Evolutionary conservation across 2,888 invertebrate species (phyloP).

Genomic region (Microdon myrmicae): DNA sequence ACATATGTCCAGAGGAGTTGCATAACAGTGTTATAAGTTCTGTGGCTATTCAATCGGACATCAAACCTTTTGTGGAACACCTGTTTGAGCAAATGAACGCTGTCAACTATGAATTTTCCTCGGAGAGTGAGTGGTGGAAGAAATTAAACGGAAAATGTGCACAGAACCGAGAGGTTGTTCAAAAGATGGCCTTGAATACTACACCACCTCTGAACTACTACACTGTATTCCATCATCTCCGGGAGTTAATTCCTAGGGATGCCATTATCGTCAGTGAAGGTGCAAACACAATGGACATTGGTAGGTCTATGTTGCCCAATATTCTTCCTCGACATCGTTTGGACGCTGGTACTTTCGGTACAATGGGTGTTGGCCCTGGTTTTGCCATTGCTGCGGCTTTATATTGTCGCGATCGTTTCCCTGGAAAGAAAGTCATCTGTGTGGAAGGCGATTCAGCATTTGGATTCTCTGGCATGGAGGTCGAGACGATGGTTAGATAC

Average conservation of each 20-base stretch:
- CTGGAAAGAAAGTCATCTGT: conserved; percentile 86
- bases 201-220: conserved; percentile 91
- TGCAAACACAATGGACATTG: conserved; percentile 99
- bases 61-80: conserved; percentile 77
- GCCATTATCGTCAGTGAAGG: conserved; percentile 95
- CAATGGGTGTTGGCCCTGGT: conserved; percentile 95
- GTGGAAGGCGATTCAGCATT: conserved; percentile 98
- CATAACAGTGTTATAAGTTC: conserved; percentile 86
- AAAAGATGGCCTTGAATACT: conserved; percentile 77
- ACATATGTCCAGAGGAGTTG: conserved; percentile 89
- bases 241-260: conserved; percentile 80
- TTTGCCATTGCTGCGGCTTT: conserved; percentile 93
- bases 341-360: conserved; percentile 97
- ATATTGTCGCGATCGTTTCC: conserved; percentile 84
- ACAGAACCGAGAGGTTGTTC: conserved; percentile 75
- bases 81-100: conserved; percentile 72
- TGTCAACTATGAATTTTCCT: conserved; percentile 71
- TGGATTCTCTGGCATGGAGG: conserved; percentile 98
- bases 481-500: conserved; percentile 96
- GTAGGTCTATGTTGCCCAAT: conserved; percentile 88
- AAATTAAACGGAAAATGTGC: conserved; percentile 76
- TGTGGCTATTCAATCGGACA: conserved; percentile 87
- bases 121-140: conserved; percentile 80
- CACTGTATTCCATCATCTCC: conserved; percentile 87
- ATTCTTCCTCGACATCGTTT: conserved; percentile 85